Base-by-base conservation (phyloP, 2,888 invertebrate genomes). In the Patella depressa region DNA sequence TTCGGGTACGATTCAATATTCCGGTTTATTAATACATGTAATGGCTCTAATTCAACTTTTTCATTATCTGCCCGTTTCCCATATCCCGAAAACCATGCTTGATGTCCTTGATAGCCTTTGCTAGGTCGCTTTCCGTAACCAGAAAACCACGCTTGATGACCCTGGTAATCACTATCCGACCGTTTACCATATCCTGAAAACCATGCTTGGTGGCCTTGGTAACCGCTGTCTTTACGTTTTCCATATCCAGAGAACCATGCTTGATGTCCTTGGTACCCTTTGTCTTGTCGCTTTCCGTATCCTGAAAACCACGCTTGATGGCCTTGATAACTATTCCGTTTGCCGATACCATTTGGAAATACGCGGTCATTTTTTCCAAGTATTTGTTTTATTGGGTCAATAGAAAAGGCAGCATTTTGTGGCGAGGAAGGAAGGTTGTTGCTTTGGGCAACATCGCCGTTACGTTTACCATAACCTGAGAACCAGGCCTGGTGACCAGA, bases 61-160 rank as follows among this genome's bases (percentile, higher is more conserved):
- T 2, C 3, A 17, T 65, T n/a, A 11, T 19, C 14, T 15, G 24
- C 3, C 14, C 65, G 65, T 65, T 65, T 65, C 14, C 65, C 65
- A 65, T 65, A 65, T 19, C 24, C 19, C 12, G 65, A 11, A 19
- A 65, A 65, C 19, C 19, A 65, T 5, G 65, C 65, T 65, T 65
- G 65, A 11, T 65, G 65, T 24, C 24, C 19, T 24, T 19, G 24
- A 24, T 65, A 24, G 0, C 19, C 7, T 0, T 65, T 65, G 19
- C 11, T 24, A 1, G 12, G 12, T 0, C 65, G 65, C 24, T 65
- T 65, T 65, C 65, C 65, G 19, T 15, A 65, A 19, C 65, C 65
- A 11, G 65, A n/a, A 65, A 15, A 65, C 65, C 65, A 65, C 19
- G 65, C 65, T 65, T 65, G 65, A 12, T 65, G 65, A 65, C n/a